These are phyloP conservation scores for Palythoa caribaeorum DNA, from an alignment of 92 coral and sea anemone species.

Conservation along the genomic window DNA sequence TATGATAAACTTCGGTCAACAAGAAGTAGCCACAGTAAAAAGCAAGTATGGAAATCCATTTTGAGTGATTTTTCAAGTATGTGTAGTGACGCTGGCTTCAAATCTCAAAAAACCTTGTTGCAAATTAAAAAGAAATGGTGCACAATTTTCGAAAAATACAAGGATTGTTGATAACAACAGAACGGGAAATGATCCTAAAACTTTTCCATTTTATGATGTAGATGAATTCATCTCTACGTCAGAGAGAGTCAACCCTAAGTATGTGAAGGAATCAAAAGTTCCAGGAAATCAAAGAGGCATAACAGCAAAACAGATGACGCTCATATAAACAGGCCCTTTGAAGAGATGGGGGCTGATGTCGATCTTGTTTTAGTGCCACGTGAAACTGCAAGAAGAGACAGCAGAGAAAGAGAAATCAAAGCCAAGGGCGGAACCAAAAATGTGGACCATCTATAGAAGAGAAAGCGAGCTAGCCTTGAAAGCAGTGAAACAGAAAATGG, in stretches of 20 bases:
- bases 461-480: conserved; percentile 22
- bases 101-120: not conserved
- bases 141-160: conserved; percentile 55
- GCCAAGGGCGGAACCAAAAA: conserved; percentile 7
- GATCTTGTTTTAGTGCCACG: conserved; percentile 3
- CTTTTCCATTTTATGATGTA: conserved; percentile 61
- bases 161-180: conserved; percentile 59
- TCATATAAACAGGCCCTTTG: not conserved
- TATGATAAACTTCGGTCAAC: conserved; percentile 42
- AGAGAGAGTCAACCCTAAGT: conserved; percentile 58
- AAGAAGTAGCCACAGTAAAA: conserved; percentile 58
- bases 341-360: conserved; percentile 24
- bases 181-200: conserved; percentile 57
- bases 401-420: not conserved
- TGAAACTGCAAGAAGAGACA: conserved; percentile 5
- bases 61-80: conserved; percentile 35
- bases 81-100: conserved; percentile 55
- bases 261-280: conserved; percentile 46
- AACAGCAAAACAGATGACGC: not conserved
- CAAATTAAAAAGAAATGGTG: conserved; percentile 60
- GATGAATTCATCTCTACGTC: conserved; percentile 48
- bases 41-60: conserved; percentile 60
- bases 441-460: conserved; percentile 29
- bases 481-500: conserved; percentile 48
- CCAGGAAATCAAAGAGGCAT: conserved; percentile 12